phyloP scores from a whole-genome alignment of 1,140 invertebrate genomes.

The Pachypeltis micranthus region DNA sequence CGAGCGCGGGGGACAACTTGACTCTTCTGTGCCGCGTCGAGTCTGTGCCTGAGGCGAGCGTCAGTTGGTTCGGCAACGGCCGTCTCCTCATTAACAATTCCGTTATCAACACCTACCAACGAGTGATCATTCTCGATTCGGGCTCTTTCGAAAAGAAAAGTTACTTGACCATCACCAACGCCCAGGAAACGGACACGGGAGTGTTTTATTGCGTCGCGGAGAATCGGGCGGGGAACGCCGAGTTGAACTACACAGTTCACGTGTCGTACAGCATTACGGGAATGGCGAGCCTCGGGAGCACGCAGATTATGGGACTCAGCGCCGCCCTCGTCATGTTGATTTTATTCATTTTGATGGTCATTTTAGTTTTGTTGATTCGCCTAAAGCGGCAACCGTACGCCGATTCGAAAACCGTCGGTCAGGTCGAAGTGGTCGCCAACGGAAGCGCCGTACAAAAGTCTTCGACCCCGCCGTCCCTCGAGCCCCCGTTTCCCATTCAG shows the following conservation, averaged over 20 bases:
- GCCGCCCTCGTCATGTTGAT: slow-evolving; percentile 68
- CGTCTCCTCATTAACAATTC: slow-evolving; percentile 65
- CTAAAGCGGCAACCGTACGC: slow-evolving; percentile 53
- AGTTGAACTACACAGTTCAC: slow-evolving; percentile 79
- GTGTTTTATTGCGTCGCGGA: slow-evolving; percentile 85
- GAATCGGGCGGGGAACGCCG: slow-evolving; percentile 81
- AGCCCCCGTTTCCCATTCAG: slow-evolving; percentile 22
- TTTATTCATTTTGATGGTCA: slow-evolving; percentile 58
- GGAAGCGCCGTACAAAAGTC: slow-evolving; percentile 18
- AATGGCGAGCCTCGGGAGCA: slow-evolving; percentile 64
- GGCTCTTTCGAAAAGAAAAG: slow-evolving; percentile 58
- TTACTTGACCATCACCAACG: slow-evolving; percentile 69
- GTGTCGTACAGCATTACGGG: slow-evolving; percentile 62
- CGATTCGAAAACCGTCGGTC: slow-evolving; percentile 59
- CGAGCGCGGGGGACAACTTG: slow-evolving; percentile 67
- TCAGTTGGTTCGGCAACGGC: slow-evolving; percentile 82
- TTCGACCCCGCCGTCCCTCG: slow-evolving; percentile 18
- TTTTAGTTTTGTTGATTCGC: slow-evolving; percentile 57
- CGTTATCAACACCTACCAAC: slow-evolving; percentile 65
- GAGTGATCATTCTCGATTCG: slow-evolving; percentile 65
- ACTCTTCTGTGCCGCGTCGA: slow-evolving; percentile 68
- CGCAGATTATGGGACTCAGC: slow-evolving; percentile 73
- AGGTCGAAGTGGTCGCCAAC: slow-evolving; percentile 40
- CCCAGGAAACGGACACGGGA: slow-evolving; percentile 73
- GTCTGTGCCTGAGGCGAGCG: slow-evolving; percentile 63